A percentile compares a stretch with the other conserved stretches of the same genome.
phyloP scores from a whole-genome alignment of 1,140 invertebrate genomes.

The Aphelenchoides besseyi region DNA sequence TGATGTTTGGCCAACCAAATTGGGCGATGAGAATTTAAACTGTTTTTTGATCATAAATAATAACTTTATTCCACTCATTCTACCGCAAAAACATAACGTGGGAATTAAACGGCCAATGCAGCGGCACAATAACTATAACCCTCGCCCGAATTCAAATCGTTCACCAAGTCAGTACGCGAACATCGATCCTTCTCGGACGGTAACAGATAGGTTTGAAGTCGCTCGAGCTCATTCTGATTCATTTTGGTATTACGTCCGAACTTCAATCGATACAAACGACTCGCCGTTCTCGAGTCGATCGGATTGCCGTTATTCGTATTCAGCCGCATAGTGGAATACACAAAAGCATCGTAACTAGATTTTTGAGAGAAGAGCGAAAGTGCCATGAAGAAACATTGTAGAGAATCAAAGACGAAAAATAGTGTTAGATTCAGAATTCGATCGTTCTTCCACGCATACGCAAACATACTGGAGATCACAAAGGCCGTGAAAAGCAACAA shows the following conservation, averaged over 20 bases:
- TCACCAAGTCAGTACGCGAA: not conserved
- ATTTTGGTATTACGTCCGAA: not conserved
- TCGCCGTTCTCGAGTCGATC: not conserved
- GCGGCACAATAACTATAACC: not conserved
- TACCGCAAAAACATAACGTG: no score
- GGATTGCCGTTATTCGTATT: slow-evolving; percentile 18
- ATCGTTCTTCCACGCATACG: not conserved
- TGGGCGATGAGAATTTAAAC: no score
- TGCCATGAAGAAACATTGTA: slow-evolving; percentile 1
- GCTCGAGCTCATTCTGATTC: not conserved
- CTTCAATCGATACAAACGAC: not conserved
- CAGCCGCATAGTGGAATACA: slow-evolving; percentile 15
- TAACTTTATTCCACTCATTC: not conserved
- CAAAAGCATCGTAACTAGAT: not conserved
- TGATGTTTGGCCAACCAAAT: no score
- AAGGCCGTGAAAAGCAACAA: not conserved
- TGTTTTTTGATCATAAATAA: slow-evolving; percentile 1
- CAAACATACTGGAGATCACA: not conserved
- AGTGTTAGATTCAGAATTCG: not conserved
- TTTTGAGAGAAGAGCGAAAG: slow-evolving; percentile 10
- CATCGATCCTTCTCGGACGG: not conserved
- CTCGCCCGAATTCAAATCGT: not conserved
- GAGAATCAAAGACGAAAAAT: not conserved
- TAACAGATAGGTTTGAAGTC: not conserved
- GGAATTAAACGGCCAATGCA: not conserved